Conservation (phyloP, 2,113 vertebrate genomes). For the Cichladusa arquata region DNA sequence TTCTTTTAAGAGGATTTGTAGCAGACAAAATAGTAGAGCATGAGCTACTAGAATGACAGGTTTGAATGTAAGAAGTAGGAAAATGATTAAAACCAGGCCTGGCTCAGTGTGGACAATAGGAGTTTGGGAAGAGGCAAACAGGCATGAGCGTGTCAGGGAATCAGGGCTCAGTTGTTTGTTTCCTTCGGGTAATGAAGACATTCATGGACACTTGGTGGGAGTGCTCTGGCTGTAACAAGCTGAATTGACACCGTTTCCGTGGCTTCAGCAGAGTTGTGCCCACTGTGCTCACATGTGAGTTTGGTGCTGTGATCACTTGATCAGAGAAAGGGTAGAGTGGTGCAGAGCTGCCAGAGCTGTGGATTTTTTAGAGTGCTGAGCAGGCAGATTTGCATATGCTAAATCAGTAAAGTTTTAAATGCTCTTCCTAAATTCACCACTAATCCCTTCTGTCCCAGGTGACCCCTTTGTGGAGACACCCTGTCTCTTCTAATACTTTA, state of each 20-base stretch:
- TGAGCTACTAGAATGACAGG: not conserved
- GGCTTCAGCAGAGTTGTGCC: not conserved
- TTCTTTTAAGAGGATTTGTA: not conserved
- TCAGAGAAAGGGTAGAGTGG: not conserved
- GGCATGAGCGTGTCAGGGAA: not conserved
- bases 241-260: fast-evolving
- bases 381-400: not conserved
- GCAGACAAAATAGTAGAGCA: not conserved
- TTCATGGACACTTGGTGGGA: not conserved
- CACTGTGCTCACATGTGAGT: not conserved
- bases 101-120: not conserved
- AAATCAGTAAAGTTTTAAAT: not conserved
- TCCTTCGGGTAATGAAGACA: not conserved
- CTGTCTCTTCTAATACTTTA: not conserved
- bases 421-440: not conserved
- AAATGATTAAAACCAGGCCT: not conserved
- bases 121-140: not conserved
- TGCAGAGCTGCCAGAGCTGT: not conserved
- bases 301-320: not conserved
- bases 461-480: not conserved
- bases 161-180: not conserved
- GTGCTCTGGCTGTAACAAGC: not conserved
- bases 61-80: not conserved
- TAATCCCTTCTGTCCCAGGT: not conserved
- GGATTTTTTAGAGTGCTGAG: not conserved